Evolutionary conservation across 2,888 invertebrate genomes (phyloP).

Genomic region (Dendrolimus pini): DNA sequence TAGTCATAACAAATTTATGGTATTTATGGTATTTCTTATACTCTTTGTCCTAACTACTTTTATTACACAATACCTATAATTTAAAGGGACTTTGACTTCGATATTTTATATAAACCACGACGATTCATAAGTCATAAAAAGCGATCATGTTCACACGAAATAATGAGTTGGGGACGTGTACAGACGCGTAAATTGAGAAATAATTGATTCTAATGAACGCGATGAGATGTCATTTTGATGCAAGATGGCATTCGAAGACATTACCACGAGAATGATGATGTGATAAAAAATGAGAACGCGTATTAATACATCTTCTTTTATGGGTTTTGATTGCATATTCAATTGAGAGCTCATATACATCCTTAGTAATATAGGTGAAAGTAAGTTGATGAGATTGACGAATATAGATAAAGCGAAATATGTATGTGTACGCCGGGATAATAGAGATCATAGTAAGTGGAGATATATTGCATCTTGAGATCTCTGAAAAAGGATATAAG

Average conservation of each 20-base stretch:
- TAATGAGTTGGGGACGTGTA: slow-evolving; percentile 1
- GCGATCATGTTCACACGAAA: slow-evolving; percentile 6
- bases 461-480: too few species aligned
- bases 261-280: slow-evolving; percentile 9
- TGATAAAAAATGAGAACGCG: slow-evolving; percentile 19
- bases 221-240: slow-evolving; percentile 14
- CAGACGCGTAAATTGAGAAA: slow-evolving; percentile 18
- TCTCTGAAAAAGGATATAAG: too few species aligned
- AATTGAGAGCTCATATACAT: background rate
- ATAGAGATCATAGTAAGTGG: too few species aligned
- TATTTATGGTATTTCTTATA: background rate
- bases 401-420: too few species aligned
- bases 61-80: background rate
- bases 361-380: too few species aligned
- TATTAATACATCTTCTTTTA: slow-evolving; percentile 8
- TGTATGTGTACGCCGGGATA: too few species aligned
- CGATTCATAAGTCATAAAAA: slow-evolving; percentile 9
- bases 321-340: background rate
- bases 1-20: background rate
- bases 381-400: too few species aligned
- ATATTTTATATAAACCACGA: slow-evolving; percentile 3
- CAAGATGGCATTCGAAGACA: slow-evolving; percentile 15
- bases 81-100: background rate
- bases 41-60: background rate
- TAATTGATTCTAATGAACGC: slow-evolving; percentile 23